A percentile compares a stretch with the other conserved stretches of the same genome.
These are phyloP conservation scores for Chinchilla lanigera DNA, from an alignment of 2,113 vertebrate species.

Conservation along the genomic window DNA sequence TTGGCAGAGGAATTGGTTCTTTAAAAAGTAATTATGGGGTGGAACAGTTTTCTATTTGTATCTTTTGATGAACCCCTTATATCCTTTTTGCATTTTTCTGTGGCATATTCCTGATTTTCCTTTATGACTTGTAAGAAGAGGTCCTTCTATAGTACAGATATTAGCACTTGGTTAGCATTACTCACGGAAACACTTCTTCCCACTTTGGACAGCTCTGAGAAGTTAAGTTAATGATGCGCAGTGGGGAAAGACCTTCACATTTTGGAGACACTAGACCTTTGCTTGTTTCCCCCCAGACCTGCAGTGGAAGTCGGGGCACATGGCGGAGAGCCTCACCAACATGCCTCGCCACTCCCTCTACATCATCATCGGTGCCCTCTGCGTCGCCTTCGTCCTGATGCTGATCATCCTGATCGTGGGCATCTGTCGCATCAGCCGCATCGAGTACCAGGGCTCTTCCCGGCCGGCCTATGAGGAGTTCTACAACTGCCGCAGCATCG, in stretches of 20 bases:
- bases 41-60: background rate
- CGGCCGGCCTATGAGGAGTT: constrained; percentile 98
- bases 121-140: background rate
- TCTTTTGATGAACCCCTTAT: background rate
- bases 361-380: constrained; percentile 98
- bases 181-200: background rate
- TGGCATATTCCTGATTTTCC: background rate
- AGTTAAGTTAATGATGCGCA: background rate
- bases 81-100: background rate
- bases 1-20: background rate
- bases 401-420: constrained; percentile 98
- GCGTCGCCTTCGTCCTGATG: constrained; percentile 97
- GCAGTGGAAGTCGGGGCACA: constrained; percentile 96
- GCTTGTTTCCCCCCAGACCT: constrained; percentile 86
- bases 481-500: constrained; percentile 99
- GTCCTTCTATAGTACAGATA: background rate
- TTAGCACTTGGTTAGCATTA: background rate
- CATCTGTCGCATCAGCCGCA: constrained; percentile 99
- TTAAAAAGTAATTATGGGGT: background rate
- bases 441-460: constrained; percentile 98
- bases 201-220: background rate
- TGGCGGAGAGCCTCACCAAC: constrained; percentile 95
- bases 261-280: rapidly evolving
- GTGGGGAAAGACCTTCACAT: background rate
- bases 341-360: constrained; percentile 99